Evolutionary conservation across 2,113 vertebrate species (phyloP).

Genomic region (Ia io): DNA sequence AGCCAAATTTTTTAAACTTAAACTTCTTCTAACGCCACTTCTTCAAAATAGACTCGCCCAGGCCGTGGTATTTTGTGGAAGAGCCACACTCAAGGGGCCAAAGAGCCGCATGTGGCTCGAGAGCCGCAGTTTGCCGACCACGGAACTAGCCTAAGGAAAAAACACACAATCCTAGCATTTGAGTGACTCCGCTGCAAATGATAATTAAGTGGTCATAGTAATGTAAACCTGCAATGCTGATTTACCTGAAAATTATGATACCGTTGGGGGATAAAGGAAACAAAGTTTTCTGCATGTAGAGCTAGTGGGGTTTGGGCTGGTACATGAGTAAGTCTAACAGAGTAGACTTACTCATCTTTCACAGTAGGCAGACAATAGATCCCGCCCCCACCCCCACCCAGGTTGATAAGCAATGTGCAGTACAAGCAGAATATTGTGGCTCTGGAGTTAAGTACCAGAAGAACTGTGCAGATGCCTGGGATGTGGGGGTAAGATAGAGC

Average conservation of each 20-base stretch:
- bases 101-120: too few species aligned
- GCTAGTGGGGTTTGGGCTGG: background rate
- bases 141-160: background rate
- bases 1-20: too few species aligned
- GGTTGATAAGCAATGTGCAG: background rate
- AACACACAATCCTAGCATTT: background rate
- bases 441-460: background rate
- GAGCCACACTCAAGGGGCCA: too few species aligned
- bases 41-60: too few species aligned
- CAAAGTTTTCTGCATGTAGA: background rate
- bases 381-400: background rate
- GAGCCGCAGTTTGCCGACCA: too few species aligned
- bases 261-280: background rate
- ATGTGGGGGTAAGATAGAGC: accelerated
- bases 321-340: background rate
- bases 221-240: background rate
- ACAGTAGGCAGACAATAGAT: background rate
- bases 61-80: too few species aligned
- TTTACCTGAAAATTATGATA: background rate
- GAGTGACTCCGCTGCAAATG: background rate
- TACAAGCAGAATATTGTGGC: background rate
- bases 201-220: background rate
- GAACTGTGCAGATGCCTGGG: background rate
- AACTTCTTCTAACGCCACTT: too few species aligned
- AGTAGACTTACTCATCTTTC: background rate